Base-by-base conservation (phyloP, 2,113 vertebrate genomes). In the Hiodon tergisus region DNA sequence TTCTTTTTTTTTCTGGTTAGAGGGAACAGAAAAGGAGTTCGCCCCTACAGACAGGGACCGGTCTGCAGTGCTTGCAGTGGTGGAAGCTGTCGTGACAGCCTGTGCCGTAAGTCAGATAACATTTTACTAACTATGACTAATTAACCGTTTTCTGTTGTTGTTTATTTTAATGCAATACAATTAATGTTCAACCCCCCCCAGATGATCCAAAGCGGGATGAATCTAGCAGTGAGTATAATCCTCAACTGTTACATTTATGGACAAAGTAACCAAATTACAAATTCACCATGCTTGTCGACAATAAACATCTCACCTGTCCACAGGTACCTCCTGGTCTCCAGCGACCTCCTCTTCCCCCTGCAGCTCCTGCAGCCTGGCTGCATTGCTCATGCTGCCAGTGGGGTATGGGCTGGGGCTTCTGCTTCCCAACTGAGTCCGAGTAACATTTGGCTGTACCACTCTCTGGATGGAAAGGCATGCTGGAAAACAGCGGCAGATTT, bases 101-200 rank as follows among this genome's bases (percentile, higher is more conserved):
- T 93, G 31, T 95, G 93, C 69, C 2, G 91, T 94, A 85, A 93
- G 92, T 91, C 69, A 81, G 69, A n/a, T 14, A 69, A 53, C 4
- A 5, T 9, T 57, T 16, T 14, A 17, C 67, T 54, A 10, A 67
- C 46, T 52, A 14, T 8, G 17, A 3, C 47, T 67, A 61, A 9
- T 14, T 11, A 4, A 61, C 59, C 8, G 4, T 61, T 14, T 4
- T 14, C 3, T 61, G 4, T 61, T 61, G 14, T 61, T 5, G 4
- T 61, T 61, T 9, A 13, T 61, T 61, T 5, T 14, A 14, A 14
- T 61, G 59, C 4, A 14, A 5, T 14, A 61, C 14, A 61, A 14
- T 14, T 3, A 7, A 11, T 66, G 17, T 66, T 5, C 9, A 13
- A 62, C 60, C 62, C 6, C 83, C 80, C 79, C 66, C 86, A 95